These are phyloP conservation scores for Mamestra brassicae DNA, from an alignment of 2,888 invertebrate species.

Conservation along the genomic window DNA sequence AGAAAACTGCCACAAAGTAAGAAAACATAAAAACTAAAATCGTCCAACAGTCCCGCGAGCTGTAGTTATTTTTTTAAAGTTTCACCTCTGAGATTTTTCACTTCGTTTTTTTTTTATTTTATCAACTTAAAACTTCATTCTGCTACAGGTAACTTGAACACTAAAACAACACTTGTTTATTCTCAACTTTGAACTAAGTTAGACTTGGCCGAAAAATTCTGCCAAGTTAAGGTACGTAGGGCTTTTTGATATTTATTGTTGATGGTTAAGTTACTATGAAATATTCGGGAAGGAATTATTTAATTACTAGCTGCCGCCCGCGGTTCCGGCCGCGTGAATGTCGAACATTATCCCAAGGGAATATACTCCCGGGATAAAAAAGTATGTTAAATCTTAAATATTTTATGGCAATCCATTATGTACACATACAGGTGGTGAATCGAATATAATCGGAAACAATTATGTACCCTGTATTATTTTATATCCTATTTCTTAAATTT, in stretches of 20 bases:
- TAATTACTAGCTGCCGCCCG: not conserved
- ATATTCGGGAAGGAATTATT: not conserved
- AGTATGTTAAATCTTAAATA: too few species aligned
- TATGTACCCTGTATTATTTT: too few species aligned
- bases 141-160: slow-evolving; percentile 66
- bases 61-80: slow-evolving; percentile 62
- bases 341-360: too few species aligned
- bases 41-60: slow-evolving; percentile 37
- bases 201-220: slow-evolving; percentile 51
- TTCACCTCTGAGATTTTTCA: slow-evolving; percentile 57
- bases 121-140: slow-evolving; percentile 63
- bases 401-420: too few species aligned
- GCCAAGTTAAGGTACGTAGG: slow-evolving; percentile 65
- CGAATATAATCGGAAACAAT: too few species aligned
- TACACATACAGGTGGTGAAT: too few species aligned
- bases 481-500: too few species aligned
- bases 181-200: slow-evolving; percentile 63
- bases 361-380: too few species aligned
- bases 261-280: slow-evolving; percentile 5
- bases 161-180: slow-evolving; percentile 73
- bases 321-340: too few species aligned
- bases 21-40: slow-evolving; percentile 56
- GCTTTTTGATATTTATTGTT: slow-evolving; percentile 68
- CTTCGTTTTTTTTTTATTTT: slow-evolving; percentile 54
- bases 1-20: slow-evolving; percentile 42